Evolutionary conservation across 2,113 vertebrate species (phyloP).

Genomic region (Stomatorhinus ivindoensis): DNA sequence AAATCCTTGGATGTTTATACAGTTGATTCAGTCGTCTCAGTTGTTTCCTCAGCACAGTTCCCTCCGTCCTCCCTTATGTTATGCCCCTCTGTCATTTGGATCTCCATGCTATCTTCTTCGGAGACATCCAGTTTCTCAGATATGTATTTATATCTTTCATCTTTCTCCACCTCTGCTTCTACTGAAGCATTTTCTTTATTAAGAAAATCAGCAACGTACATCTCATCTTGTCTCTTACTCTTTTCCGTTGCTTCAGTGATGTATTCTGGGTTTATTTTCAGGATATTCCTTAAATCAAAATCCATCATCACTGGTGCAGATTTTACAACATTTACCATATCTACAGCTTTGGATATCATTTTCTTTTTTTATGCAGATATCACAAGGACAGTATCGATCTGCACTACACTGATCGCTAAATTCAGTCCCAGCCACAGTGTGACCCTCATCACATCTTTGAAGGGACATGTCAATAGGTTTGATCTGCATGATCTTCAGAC

Average conservation of each 20-base stretch:
- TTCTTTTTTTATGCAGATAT: slow-evolving; percentile 67
- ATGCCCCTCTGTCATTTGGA: not conserved
- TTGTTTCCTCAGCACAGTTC: slow-evolving; percentile 19
- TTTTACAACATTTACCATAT: slow-evolving; percentile 28
- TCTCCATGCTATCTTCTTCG: not conserved
- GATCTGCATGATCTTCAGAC: slow-evolving; percentile 58
- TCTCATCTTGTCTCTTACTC: not conserved
- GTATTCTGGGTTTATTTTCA: slow-evolving; percentile 51
- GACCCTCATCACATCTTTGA: slow-evolving; percentile 46
- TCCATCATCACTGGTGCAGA: slow-evolving; percentile 58
- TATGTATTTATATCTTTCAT: slow-evolving; percentile 24
- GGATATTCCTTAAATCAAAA: slow-evolving; percentile 73
- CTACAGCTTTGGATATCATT: slow-evolving; percentile 22
- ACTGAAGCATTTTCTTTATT: slow-evolving; percentile 19
- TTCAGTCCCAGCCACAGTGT: slow-evolving; percentile 43
- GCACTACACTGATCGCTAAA: slow-evolving; percentile 51
- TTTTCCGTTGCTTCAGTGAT: not conserved
- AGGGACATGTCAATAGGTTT: slow-evolving; percentile 42
- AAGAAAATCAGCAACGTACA: not conserved
- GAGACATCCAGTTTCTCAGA: not conserved
- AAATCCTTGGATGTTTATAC: slow-evolving; percentile 11
- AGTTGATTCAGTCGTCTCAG: not conserved
- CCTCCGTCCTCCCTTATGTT: not conserved
- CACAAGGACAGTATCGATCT: slow-evolving; percentile 77
- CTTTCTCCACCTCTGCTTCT: slow-evolving; percentile 15